Evolutionary conservation across 1,140 invertebrate genomes (phyloP), one percentile per base, ranked within the genome.

Genomic region (Aradophagus sp.): DNA sequence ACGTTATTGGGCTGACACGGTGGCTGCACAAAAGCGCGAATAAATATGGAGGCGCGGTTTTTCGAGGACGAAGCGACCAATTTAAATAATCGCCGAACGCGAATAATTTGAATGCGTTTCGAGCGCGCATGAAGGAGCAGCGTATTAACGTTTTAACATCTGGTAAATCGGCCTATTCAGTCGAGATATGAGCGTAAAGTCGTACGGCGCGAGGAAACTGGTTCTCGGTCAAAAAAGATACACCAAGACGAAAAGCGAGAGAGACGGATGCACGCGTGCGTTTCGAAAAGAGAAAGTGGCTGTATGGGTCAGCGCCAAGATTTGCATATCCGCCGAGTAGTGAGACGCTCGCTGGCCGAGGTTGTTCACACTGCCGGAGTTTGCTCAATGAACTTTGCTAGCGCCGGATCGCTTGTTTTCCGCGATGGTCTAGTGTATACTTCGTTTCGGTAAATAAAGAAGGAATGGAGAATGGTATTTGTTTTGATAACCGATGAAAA

Each of bases 241-340:
- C 8, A 56, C n/a, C 35, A 47, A 42, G 50, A 27, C 31, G 29
- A 47, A 61, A 55, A 45, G 35, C 8, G 23, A 67, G 41, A 19
- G 38, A 45, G 55, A 68, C 15, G 53, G 50, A 56, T 27, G 42
- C 16, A 59, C 56, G 48, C 34, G 19, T 35, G 53, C n/a, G n/a
- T n/a, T n/a, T n/a, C 50, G 48, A 69, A 66, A 67, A 61, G 55
- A 68, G 59, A 73, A 66, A 73, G 53, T 55, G 20, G 44, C 63
- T 45, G 31, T 55, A 72, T 53, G 66, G 62, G 56, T 75, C 52
- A 67, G 36, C 58, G 66, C 58, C 42, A 53, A 75, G 76, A 81
- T 83, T 83, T 83, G 80, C 81, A 83, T 83, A 82, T 82, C 75
- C 78, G 78, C 74, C 74, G 7, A 35, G 19, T 29, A 19, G 35